Base-by-base conservation (phyloP, 2,797 vertebrate species). In the Notolabrus celidotus region DNA sequence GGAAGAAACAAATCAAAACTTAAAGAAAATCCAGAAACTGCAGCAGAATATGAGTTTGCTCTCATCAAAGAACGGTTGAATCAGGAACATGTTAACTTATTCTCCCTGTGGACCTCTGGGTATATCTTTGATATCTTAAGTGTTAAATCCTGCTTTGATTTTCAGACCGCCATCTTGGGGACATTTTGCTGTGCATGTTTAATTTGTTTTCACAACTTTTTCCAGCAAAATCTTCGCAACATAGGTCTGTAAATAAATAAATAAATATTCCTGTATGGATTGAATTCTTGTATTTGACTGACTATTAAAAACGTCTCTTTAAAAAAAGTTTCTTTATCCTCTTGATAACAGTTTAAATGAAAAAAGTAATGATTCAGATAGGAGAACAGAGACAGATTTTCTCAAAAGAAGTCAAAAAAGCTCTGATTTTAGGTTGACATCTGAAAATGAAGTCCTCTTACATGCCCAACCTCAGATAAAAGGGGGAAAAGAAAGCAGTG, bases 391-490 rank as follows among this genome's bases (percentile, higher is more conserved):
- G 15, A 20, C 34, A 20, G 20, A 45, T 47, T 14, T 50, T 60
- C 38, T 42, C 2, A 10, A 1, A 3, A 76, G 55, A 25, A 36
- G 42, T 39, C 20, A 10, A 51, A 68, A 78, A 68, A 17, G 41
- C 52, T 76, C 4, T 67, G 47, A 67, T 65, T 77, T 66, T 53
- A 38, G 67, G 43, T 50, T 23, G 38, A 71, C 60, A 66, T 84
- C 55, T 75, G 50, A 67, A 87, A 84, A 69, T 70, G 10, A 82
- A 76, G 76, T 80, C 67, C 75, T 77, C 61, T 71, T 70, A 82
- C 31, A 65, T 67, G 55, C 68, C 63, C 0, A 73, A 73, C 51
- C 39, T 46, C 42, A 53, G 29, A 79, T 81, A 62, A 7, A 0
- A 3, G 7, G 29, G 46, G 0, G 2, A 27, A 50, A 57, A 70